Evolutionary conservation across 2,797 vertebrate genomes (phyloP), one percentile per base, ranked within the genome.

Genomic region (Sparidentex hasta): DNA sequence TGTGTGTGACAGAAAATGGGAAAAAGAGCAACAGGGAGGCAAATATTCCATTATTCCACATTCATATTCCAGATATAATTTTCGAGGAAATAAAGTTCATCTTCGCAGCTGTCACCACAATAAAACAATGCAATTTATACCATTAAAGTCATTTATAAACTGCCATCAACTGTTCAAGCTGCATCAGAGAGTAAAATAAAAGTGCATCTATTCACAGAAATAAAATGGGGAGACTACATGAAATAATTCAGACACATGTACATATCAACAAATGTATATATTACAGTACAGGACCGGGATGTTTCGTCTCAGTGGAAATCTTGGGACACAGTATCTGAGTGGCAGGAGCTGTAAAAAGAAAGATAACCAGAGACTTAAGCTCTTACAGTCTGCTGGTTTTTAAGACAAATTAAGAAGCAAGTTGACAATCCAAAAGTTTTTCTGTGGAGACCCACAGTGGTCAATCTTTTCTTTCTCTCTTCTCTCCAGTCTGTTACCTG

Each of bases 251-350:
- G 82, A 94, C 84, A 89, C 90, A 95, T 95, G 88, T 95, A 95
- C 94, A 95, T 95, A 95, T 94, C 85, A 93, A 95, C 94, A 95
- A 82, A 92, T 89, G 79, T 84, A 70, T 93, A 94, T 93, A 93
- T 91, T 93, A 92, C 87, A 90, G 66, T 90, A 87, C 70, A 91
- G 81, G 85, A 83, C 21, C 65, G 59, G 55, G 86, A 66, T 54
- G 65, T 76, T 69, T 69, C 33, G 82, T 81, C 73, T 67, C 78
- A 44, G 85, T 84, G 87, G 86, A 87, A 81, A 90, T 90, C 72
- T 82, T 80, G 80, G 64, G 82, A 86, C 79, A 78, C 76, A 80
- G 73, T 78, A 74, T 83, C 38, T 80, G 77, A 83, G 80, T 88
- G 83, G 59, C 72, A 29, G 82, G 79, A 80, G 72, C 50, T 73